phyloP scores from a whole-genome alignment of 2,113 vertebrate species.

The Nerophis ophidion region DNA sequence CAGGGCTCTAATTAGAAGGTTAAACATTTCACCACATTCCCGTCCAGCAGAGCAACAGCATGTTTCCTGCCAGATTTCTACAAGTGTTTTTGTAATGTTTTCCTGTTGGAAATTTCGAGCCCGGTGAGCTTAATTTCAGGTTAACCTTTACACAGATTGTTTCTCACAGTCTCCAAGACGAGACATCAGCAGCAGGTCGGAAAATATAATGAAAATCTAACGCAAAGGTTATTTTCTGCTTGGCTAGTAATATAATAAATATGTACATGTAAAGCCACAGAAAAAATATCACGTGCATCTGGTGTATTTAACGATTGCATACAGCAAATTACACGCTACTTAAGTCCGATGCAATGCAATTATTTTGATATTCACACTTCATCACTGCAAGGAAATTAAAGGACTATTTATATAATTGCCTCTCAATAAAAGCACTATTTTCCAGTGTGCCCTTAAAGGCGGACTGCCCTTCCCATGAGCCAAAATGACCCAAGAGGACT shows the following conservation, averaged over 20 bases:
- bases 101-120: constrained; percentile 41
- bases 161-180: constrained; percentile 21
- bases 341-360: not conserved
- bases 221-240: constrained; percentile 4
- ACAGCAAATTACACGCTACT: not conserved
- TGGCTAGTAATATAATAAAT: constrained; percentile 24
- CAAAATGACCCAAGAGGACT: no score
- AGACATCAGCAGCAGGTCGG: constrained; percentile 12
- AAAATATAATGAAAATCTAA: constrained; percentile 9
- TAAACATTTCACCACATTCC: constrained; percentile 50
- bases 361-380: not conserved
- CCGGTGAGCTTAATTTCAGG: constrained; percentile 39
- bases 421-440: no score
- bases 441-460: no score
- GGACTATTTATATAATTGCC: no score
- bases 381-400: no score
- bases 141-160: constrained; percentile 30
- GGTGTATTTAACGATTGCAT: constrained; percentile 13
- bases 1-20: constrained; percentile 51
- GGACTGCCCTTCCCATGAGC: no score
- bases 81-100: constrained; percentile 41
- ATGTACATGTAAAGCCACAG: constrained; percentile 30
- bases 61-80: constrained; percentile 34
- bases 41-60: constrained; percentile 42
- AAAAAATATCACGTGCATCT: constrained; percentile 14